phyloP scores from a whole-genome alignment of 2,113 vertebrate genomes.

The Misgurnus anguillicaudatus region DNA sequence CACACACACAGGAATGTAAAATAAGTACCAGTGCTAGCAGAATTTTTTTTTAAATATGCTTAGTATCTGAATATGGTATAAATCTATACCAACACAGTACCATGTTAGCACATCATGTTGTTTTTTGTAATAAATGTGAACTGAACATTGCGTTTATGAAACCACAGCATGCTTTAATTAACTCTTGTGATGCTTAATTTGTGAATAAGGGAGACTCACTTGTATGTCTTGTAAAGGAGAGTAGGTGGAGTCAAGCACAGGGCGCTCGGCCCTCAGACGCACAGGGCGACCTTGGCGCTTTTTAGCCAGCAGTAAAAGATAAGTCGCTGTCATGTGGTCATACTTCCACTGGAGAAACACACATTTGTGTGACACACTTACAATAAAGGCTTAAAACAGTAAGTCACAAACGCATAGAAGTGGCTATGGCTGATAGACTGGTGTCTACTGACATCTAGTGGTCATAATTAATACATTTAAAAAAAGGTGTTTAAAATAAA shows the following conservation, averaged over 20 bases:
- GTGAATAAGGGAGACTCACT: conserved; percentile 63
- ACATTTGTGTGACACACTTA: background rate
- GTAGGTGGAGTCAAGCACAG: conserved; percentile 38
- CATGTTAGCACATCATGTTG: background rate
- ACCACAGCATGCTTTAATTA: too few species aligned
- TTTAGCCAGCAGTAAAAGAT: conserved; percentile 88
- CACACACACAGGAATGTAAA: too few species aligned
- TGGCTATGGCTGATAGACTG: background rate
- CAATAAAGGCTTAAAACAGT: background rate
- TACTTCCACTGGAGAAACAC: conserved; percentile 84
- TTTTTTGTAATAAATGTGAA: background rate
- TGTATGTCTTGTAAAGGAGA: conserved; percentile 60
- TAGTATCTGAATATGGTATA: too few species aligned
- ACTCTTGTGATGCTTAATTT: background rate
- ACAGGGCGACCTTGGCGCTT: conserved; percentile 83
- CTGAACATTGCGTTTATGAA: background rate
- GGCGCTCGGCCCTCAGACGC: conserved; percentile 65
- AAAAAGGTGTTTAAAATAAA: background rate
- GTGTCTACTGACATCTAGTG: conserved; percentile 55
- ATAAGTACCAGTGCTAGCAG: too few species aligned
- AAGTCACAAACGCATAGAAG: background rate
- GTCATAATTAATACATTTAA: background rate
- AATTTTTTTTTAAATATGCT: too few species aligned
- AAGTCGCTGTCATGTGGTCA: conserved; percentile 87
- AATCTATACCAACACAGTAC: background rate